These are phyloP conservation scores for Psittacus erithacus DNA, from an alignment of 2,113 vertebrate genomes.

Conservation along the genomic window DNA sequence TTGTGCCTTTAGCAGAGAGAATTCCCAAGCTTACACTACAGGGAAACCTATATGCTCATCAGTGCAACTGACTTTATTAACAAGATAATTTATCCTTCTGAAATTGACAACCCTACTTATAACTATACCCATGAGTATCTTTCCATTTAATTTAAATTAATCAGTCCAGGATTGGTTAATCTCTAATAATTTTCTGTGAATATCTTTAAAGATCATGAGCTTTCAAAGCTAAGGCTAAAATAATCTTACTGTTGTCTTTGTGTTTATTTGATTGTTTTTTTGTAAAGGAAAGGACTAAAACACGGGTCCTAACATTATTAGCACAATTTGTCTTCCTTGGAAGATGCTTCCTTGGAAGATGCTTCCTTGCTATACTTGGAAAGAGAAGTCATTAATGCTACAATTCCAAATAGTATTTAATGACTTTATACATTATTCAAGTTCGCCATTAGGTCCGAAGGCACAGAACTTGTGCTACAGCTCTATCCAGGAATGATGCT, in stretches of 20 bases:
- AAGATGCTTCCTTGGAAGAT: no score
- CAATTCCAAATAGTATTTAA: background rate
- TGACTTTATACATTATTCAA: constrained; percentile 6
- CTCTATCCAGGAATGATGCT: background rate
- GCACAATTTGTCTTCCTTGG: background rate
- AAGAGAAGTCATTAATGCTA: background rate
- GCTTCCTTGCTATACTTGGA: background rate
- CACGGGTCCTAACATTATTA: background rate
- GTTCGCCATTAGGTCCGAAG: background rate
- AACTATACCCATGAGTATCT: background rate
- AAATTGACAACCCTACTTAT: background rate
- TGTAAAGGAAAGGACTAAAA: background rate
- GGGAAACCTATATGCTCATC: background rate
- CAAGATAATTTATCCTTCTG: background rate
- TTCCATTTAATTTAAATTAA: background rate
- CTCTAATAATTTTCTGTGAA: background rate
- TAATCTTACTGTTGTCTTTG: background rate
- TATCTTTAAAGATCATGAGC: background rate
- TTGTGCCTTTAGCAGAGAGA: background rate
- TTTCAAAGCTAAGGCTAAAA: background rate
- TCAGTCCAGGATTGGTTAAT: background rate
- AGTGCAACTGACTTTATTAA: background rate
- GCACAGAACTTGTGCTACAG: background rate
- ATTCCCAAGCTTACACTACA: background rate
- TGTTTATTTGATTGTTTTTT: background rate